Conservation (phyloP, 1,140 invertebrate species). For the Drosophila ambigua region DNA sequence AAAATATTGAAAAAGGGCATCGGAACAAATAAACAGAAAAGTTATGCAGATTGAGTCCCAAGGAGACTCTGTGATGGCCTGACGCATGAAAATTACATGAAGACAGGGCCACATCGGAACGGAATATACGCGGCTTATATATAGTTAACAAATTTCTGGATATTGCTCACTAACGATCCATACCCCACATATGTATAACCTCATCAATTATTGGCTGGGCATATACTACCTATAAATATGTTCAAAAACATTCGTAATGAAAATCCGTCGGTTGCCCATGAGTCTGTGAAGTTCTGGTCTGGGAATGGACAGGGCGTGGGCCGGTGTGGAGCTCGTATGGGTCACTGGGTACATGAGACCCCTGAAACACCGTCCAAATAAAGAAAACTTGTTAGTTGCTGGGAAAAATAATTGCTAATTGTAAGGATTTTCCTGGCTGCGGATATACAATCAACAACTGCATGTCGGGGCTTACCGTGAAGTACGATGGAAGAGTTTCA, state of each 20-base stretch:
- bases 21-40: conserved; percentile 12
- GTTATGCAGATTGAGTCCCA: neutral
- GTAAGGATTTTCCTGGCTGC: conserved; percentile 19
- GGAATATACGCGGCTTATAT: too few species aligned
- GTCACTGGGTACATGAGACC: conserved; percentile 30
- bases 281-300: conserved; percentile 2
- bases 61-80: conserved; percentile 29
- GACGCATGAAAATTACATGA: neutral
- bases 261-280: conserved; percentile 7
- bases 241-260: neutral
- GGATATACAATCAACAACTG: conserved; percentile 32
- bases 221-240: too few species aligned
- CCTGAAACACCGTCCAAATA: conserved; percentile 4
- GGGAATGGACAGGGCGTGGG: neutral
- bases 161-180: too few species aligned
- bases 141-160: too few species aligned
- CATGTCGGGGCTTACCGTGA: conserved; percentile 2
- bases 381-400: conserved; percentile 21
- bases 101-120: too few species aligned
- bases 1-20: conserved; percentile 55
- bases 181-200: too few species aligned
- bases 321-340: conserved; percentile 5
- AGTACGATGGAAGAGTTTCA: too few species aligned
- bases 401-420: conserved; percentile 45
- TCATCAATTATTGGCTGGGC: too few species aligned